Conservation (phyloP, 2,113 vertebrate species). For the Microtus pennsylvanicus region DNA sequence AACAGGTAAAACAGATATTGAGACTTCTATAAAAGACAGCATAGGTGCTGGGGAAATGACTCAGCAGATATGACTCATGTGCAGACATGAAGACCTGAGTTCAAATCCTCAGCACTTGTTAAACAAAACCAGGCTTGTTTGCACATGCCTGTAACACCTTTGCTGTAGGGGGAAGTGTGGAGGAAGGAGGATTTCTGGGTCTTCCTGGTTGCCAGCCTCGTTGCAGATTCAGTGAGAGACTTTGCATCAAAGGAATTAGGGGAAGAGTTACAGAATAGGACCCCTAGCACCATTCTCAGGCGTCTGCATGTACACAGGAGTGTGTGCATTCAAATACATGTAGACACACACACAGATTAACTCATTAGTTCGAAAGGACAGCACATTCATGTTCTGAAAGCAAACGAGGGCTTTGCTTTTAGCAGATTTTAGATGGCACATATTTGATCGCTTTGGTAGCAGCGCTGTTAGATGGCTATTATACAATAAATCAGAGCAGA, state of each 20-base stretch:
- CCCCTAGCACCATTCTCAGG: neutral
- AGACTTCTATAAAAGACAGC: neutral
- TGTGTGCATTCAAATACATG: neutral
- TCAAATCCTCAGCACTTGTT: neutral
- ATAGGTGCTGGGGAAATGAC: neutral
- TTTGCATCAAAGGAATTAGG: neutral
- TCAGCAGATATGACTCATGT: neutral
- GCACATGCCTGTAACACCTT: neutral
- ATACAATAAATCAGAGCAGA: constrained; percentile 1
- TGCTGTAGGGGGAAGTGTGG: too few species aligned
- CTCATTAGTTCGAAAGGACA: neutral
- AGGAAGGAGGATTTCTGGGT: neutral
- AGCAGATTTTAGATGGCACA: neutral
- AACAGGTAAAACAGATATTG: neutral
- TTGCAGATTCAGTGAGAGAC: neutral
- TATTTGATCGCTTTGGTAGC: constrained; percentile 2
- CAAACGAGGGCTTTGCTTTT: neutral
- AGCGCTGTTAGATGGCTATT: neutral
- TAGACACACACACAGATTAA: too few species aligned
- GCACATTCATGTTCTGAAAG: neutral
- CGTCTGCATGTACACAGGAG: neutral
- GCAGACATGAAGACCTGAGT: neutral
- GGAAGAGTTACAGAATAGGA: neutral
- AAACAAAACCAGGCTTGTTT: neutral
- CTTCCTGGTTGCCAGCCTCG: neutral